phyloP scores from a whole-genome alignment of 2,113 vertebrate genomes.

The Sylvia atricapilla region DNA sequence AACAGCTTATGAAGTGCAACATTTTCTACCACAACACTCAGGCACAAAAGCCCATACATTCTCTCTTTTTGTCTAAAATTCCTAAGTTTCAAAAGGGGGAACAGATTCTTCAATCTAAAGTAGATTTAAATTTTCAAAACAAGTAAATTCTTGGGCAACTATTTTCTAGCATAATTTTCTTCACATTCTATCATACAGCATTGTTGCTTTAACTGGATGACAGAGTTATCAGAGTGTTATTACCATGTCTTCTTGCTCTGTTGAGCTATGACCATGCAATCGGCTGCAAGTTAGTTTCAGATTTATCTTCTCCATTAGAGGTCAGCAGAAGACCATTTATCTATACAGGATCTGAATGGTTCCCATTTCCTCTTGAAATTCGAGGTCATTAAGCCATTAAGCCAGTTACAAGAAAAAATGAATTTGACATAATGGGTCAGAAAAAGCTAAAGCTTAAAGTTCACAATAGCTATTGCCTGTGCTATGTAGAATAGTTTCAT shows the following conservation, averaged over 20 bases:
- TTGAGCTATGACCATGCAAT: neutral
- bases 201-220: neutral
- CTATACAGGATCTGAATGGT: neutral
- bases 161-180: neutral
- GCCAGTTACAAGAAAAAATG: neutral
- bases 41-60: neutral
- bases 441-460: neutral
- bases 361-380: neutral
- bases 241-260: neutral
- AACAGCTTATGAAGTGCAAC: neutral
- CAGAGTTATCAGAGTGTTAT: neutral
- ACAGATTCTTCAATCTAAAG: neutral
- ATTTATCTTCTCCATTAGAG: slow-evolving; percentile 52
- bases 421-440: neutral
- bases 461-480: neutral
- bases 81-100: neutral
- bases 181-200: neutral
- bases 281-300: neutral
- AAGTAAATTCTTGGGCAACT: neutral
- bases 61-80: neutral
- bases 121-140: neutral
- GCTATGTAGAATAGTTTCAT: neutral
- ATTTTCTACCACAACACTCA: neutral
- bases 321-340: slow-evolving; percentile 46
- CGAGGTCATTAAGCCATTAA: neutral